phyloP scores from a whole-genome alignment of 2,888 invertebrate species.

The Parasteatoda lunata region DNA sequence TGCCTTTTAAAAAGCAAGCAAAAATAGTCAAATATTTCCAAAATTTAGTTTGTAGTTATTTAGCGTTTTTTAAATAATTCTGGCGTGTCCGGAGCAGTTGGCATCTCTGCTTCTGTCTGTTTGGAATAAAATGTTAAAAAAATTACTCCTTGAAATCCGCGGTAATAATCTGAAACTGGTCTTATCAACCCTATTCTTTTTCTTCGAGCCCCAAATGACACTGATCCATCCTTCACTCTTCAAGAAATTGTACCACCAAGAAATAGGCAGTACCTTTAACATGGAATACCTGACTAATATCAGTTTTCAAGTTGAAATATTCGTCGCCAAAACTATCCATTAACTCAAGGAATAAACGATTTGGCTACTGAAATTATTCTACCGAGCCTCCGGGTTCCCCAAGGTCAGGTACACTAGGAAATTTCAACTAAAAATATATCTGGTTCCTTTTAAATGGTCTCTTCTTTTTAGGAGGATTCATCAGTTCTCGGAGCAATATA shows the following conservation, averaged over 20 bases:
- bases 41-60: too few species aligned
- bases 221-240: background rate
- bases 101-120: too few species aligned
- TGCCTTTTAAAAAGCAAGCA: too few species aligned
- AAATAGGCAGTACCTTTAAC: background rate
- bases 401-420: background rate
- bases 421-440: background rate
- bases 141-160: too few species aligned
- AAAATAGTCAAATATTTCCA: too few species aligned
- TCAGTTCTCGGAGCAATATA: background rate
- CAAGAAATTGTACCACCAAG: background rate
- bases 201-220: background rate
- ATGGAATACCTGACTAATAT: background rate
- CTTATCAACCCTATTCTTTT: too few species aligned
- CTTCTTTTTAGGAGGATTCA: background rate
- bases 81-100: too few species aligned
- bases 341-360: background rate
- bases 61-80: too few species aligned
- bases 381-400: background rate
- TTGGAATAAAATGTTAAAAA: too few species aligned
- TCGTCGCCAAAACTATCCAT: constrained; percentile 3
- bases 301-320: background rate
- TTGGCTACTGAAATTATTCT: background rate
- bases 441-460: background rate
- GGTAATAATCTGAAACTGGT: too few species aligned